phyloP scores from a whole-genome alignment of 2,888 invertebrate genomes.

The Cerceris ruficornis region DNA sequence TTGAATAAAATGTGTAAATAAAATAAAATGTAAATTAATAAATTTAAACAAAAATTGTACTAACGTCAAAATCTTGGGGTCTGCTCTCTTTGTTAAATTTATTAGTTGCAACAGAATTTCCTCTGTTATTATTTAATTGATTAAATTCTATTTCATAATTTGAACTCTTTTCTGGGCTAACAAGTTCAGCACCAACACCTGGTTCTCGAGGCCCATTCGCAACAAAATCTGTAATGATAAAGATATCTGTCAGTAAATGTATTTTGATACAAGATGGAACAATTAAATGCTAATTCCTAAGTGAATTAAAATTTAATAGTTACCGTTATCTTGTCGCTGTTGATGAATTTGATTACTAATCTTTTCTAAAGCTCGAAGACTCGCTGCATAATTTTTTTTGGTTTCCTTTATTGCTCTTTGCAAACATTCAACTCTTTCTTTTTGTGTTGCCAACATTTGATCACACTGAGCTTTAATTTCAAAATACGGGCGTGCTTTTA shows the following conservation, averaged over 20 bases:
- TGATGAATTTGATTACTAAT: conserved; percentile 96
- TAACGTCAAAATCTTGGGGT: conserved; percentile 75
- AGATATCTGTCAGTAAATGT: background rate
- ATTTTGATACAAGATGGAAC: conserved; percentile 11
- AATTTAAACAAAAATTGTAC: conserved; percentile 29
- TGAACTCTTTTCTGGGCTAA: conserved; percentile 75
- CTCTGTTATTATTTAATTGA: conserved; percentile 69
- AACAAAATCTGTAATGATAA: conserved; percentile 73
- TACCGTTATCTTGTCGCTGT: conserved; percentile 85
- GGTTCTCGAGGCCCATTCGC: conserved; percentile 85
- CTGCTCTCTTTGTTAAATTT: conserved; percentile 71
- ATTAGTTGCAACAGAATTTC: conserved; percentile 71
- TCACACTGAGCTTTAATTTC: conserved; percentile 94
- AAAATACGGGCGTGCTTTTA: conserved; percentile 94
- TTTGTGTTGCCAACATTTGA: conserved; percentile 92
- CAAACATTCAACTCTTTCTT: conserved; percentile 90
- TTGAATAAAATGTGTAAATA: background rate
- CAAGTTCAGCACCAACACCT: conserved; percentile 86
- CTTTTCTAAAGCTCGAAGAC: conserved; percentile 91
- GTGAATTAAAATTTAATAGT: conserved; percentile 48
- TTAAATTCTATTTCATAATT: conserved; percentile 73
- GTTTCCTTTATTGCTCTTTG: conserved; percentile 90
- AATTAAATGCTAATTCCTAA: conserved; percentile 69
- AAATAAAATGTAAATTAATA: background rate
- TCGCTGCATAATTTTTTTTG: conserved; percentile 91